Evolutionary conservation across 2,113 vertebrate genomes (phyloP).

Genomic region (Thunnus maccoyii): DNA sequence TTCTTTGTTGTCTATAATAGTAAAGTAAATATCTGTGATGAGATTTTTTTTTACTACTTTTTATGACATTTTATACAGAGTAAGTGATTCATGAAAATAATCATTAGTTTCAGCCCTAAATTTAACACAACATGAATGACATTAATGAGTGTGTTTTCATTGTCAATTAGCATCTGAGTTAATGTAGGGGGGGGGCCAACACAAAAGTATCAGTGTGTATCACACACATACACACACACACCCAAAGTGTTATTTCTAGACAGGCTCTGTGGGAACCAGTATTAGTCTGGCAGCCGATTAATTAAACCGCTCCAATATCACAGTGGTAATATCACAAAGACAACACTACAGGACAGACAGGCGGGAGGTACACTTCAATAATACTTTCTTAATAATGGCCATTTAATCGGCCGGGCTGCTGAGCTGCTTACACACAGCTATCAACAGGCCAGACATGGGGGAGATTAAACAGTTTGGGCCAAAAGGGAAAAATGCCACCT

Average conservation of each 20-base stretch:
- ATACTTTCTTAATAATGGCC: conserved; percentile 73
- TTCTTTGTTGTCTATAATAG: too few species aligned
- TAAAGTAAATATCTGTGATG: too few species aligned
- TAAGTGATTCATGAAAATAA: too few species aligned
- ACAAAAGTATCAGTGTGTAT: conserved; percentile 28
- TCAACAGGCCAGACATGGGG: conserved; percentile 46
- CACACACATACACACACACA: conserved; percentile 31
- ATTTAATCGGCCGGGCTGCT: conserved; percentile 67
- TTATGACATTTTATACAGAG: too few species aligned
- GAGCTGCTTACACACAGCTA: conserved; percentile 65
- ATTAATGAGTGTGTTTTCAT: conserved; percentile 45
- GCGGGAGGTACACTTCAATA: conserved; percentile 75
- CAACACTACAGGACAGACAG: conserved; percentile 75
- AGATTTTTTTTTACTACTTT: too few species aligned
- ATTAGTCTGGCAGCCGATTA: conserved; percentile 71
- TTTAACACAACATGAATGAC: conserved; percentile 6
- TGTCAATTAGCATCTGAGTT: conserved; percentile 40
- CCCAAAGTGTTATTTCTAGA: conserved; percentile 30
- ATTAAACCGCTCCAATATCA: conserved; percentile 78
- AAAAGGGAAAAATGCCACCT: conserved; percentile 75
- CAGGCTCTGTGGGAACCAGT: conserved; percentile 72
- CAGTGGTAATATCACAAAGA: conserved; percentile 78
- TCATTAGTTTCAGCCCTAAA: conserved; percentile 33
- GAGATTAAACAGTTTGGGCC: conserved; percentile 69
- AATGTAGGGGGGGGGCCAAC: conserved; percentile 29